Base-by-base conservation (phyloP, 2,888 invertebrate genomes). In the Dasypolia templi region DNA sequence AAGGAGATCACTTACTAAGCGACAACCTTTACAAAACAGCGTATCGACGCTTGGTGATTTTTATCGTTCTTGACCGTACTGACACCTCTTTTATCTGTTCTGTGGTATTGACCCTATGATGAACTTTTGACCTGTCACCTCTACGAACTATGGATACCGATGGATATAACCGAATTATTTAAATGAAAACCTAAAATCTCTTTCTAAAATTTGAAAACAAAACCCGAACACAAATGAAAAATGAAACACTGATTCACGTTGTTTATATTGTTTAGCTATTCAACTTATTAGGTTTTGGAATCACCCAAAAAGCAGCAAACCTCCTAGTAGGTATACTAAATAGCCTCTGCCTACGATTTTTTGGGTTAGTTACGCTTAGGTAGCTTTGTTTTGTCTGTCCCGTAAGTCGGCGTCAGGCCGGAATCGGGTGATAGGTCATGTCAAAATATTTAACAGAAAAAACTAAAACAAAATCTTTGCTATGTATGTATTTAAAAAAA, bases 41-140 rank as follows among this genome's bases (percentile, higher is more conserved):
- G 19, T 39, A 64, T 73, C 29, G 42, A 58, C 49, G 68, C 29
- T 44, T 59, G 19, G 32, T 63, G 22, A 64, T 14, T 67, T 67
- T 46, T 19, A 22, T 42, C 22, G 49, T 46, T 64, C 64, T 46
- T 77, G 51, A 66, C 56, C 32, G 32, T 14, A 26, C 9, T 76
- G 65, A 53, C 26, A 49, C 42, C n/a, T n/a, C n/a, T n/a, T n/a
- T n/a, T n/a, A n/a, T n/a, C n/a, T n/a, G n/a, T n/a, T n/a, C n/a
- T n/a, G n/a, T n/a, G n/a, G n/a, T n/a, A n/a, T n/a, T n/a, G n/a
- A n/a, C n/a, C n/a, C n/a, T n/a, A n/a, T n/a, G n/a, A n/a, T n/a
- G n/a, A n/a, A 35, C 35, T 35, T 29, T 58, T 53, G 51, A 67
- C 32, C 39, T 58, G 49, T 75, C 65, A n/a, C 26, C 51, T 46